Evolutionary conservation across 2,888 invertebrate genomes (phyloP), one percentile per base, ranked within the genome.

Genomic region (Ochlodes sylvanus): DNA sequence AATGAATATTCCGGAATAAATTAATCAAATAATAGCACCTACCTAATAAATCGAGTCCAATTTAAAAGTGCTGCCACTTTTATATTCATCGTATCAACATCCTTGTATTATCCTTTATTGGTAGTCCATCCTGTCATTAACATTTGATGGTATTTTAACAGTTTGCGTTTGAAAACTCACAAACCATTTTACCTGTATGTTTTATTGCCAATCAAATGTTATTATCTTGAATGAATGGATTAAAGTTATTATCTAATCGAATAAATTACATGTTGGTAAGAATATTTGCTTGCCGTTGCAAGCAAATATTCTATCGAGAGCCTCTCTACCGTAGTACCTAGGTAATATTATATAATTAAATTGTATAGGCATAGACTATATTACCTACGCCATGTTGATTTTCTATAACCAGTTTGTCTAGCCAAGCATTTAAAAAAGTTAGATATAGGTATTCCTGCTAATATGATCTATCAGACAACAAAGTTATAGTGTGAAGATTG

Each of bases 121-220:
- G n/a, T 27, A 9, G 42, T 58, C 58, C 58, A 58, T 58, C 58
- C 58, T 58, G 58, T 27, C 44, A 58, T 58, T 60, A 60, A 60
- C 47, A 27, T 60, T 60, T 44, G 32, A 15, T 44, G n/a, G 27
- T 27, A 15, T 27, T 7, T n/a, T 38, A 60, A 27, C 19, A 60
- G 12, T 38, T 14, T 9, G 27, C 15, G 47, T 47, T 47, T 47
- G 47, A 47, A 47, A 19, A 47, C 47, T 19, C 17, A 19, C 47
- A 44, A 44, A 15, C 44, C 1, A 47, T 47, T 17, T 47, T 47
- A 47, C 19, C 47, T 10, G 2, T 10, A 10, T 4, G 17, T 47
- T 47, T 47, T 47, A 47, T 47, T 47, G 47, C 47, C 47, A 47
- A 47, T 19, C 19, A 47, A 47, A 47, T 44, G 14, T 47, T 2